Evolutionary conservation across 2,888 invertebrate species (phyloP), one percentile per base, ranked within the genome.

Genomic region (Ormyrus nitidulus): DNA sequence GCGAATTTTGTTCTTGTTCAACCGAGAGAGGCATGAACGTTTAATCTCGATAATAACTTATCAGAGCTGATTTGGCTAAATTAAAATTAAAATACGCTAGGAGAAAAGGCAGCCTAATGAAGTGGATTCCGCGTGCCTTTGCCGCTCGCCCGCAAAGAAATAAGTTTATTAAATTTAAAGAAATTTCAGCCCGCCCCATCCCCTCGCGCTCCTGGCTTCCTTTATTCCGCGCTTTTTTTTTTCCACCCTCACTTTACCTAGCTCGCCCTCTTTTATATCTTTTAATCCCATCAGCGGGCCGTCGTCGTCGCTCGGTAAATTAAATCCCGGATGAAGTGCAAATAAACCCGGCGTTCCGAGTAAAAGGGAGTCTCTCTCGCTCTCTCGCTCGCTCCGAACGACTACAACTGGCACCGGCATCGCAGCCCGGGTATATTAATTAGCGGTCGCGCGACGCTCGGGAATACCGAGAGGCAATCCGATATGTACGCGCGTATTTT

Each of bases 241-340:
- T 19, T 19, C 19, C 19, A 19, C 19, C 19, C 19, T 19, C 19
- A 19, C 19, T 19, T 19, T 19, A 19, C 19, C 61, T 13, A 69
- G 48, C 53, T 76, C 81, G 73, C 80, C 68, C 83, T 74, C 81
- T 79, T 82, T 83, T 83, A 74, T 83, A 74, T 74, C 77, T 74
- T 77, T 87, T 87, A 87, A 87, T 88, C 86, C 86, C 86, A 86
- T 86, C 86, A 86, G 83, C 80, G 82, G 13, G 79, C 71, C 85
- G 83, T 82, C 85, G 84, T 83, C 86, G 85, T 84, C 86, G 87
- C 87, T 87, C 86, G 88, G 88, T 88, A 89, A 89, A 90, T 89
- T 89, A 89, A 89, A 89, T 89, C 89, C 87, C 88, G 88, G 89
- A 89, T 89, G 89, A 90, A 89, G 89, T 89, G 90, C 89, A 89